Conservation (phyloP, 2,113 vertebrate species). For the Gallinago paraguaiae region DNA sequence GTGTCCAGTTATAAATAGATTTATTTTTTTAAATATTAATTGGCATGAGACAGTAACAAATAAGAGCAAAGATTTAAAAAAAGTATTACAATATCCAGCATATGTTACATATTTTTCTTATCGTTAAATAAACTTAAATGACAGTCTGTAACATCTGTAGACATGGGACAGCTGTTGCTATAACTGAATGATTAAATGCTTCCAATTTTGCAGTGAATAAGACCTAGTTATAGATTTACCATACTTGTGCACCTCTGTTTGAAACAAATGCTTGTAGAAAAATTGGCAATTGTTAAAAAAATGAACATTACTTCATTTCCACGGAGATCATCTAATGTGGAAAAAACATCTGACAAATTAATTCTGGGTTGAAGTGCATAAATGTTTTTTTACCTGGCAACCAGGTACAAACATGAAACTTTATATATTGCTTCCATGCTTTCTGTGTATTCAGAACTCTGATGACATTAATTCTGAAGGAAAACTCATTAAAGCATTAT, state of each 20-base stretch:
- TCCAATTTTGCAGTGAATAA: neutral
- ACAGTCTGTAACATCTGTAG: neutral
- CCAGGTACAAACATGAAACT: neutral
- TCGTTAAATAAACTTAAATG: neutral
- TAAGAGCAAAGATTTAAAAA: neutral
- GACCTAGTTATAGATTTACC: neutral
- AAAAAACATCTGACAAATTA: neutral
- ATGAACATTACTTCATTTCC: neutral
- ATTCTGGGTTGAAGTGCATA: neutral
- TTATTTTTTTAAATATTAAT: neutral
- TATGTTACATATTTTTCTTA: neutral
- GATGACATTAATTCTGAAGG: neutral
- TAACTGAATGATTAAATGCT: neutral
- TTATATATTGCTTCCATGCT: neutral
- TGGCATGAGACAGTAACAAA: neutral
- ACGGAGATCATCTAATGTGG: neutral
- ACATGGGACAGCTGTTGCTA: neutral
- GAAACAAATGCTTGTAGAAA: neutral
- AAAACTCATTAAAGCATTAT: slow-evolving; percentile 28
- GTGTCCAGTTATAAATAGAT: neutral
- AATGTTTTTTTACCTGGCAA: neutral
- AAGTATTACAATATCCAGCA: neutral
- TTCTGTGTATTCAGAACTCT: neutral
- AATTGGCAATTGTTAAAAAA: neutral
- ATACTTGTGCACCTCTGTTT: neutral